phyloP scores from a whole-genome alignment of 37 sponge, comb jelly and placozoan species.

The Theonella swinhoei region DNA sequence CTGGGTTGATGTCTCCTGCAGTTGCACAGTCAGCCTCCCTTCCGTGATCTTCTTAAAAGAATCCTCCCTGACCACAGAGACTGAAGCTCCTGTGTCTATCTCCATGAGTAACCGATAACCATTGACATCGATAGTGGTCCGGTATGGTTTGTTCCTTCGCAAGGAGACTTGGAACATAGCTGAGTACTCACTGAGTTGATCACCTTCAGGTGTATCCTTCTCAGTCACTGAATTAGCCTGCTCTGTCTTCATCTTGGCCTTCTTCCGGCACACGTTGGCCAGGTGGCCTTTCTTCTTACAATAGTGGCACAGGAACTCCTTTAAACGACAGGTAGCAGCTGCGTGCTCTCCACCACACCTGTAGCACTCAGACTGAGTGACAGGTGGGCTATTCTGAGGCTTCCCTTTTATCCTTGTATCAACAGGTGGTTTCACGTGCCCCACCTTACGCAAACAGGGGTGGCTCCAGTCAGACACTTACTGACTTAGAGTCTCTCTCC shows the following conservation, averaged over 20 bases:
- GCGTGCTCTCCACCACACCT: constrained; percentile 39
- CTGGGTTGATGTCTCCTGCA: neutral
- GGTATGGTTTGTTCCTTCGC: neutral
- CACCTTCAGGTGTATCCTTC: neutral
- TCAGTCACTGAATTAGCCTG: neutral
- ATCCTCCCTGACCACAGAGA: constrained; percentile 18
- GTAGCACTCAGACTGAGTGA: constrained; percentile 11
- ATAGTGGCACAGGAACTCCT: constrained; percentile 11
- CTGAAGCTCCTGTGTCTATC: constrained; percentile 50
- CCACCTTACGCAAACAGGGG: too few relatives aligned
- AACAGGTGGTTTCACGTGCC: too few relatives aligned
- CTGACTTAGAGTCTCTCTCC: constrained; percentile 14
- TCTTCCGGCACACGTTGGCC: constrained; percentile 12
- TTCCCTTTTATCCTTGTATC: too few relatives aligned
- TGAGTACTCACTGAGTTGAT: neutral
- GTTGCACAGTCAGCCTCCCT: neutral
- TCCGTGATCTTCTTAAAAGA: constrained; percentile 5
- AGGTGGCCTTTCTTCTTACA: constrained; percentile 46
- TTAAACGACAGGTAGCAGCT: constrained; percentile 16
- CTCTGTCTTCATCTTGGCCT: neutral
- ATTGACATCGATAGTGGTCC: constrained; percentile 6
- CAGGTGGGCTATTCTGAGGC: too few relatives aligned
- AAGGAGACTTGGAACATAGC: constrained; percentile 4
- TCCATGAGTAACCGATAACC: constrained; percentile 29
- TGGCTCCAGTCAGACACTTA: too few relatives aligned